Percentiles rank a stretch among this genome's conserved stretches.
Evolutionary conservation across 2,888 invertebrate genomes (phyloP).

Genomic region (Caenorhabditis virilis): DNA sequence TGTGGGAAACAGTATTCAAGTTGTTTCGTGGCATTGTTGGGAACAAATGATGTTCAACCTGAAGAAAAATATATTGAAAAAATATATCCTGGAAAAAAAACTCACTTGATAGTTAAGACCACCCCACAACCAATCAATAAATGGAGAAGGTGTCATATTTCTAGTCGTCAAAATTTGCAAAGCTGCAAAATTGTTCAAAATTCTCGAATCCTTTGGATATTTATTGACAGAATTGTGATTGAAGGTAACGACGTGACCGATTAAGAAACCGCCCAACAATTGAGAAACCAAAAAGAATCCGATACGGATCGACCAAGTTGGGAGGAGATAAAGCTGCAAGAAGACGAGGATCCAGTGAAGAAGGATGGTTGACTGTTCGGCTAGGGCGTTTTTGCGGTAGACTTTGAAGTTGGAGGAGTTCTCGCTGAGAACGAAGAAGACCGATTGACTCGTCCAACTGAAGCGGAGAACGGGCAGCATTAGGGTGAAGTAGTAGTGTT

Average conservation of each 20-base stretch:
- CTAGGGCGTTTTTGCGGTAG: constrained; percentile 43
- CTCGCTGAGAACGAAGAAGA: constrained; percentile 59
- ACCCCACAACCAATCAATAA: constrained; percentile 68
- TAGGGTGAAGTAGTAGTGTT: constrained; percentile 65
- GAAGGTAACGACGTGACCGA: constrained; percentile 66
- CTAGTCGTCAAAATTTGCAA: constrained; percentile 67
- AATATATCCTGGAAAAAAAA: neutral
- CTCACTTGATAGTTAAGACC: constrained; percentile 64
- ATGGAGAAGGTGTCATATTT: constrained; percentile 64
- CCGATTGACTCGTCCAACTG: constrained; percentile 63
- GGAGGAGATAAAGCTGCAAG: constrained; percentile 60
- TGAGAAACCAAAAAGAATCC: constrained; percentile 62
- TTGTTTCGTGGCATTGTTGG: constrained; percentile 68
- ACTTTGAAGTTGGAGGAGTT: constrained; percentile 45
- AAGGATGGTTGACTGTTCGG: constrained; percentile 40
- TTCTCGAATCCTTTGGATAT: constrained; percentile 64
- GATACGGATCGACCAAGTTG: constrained; percentile 47
- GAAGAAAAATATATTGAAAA: constrained; percentile 2
- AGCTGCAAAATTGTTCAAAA: constrained; percentile 66
- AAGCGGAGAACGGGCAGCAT: constrained; percentile 62
- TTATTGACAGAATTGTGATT: constrained; percentile 68
- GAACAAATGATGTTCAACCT: constrained; percentile 67
- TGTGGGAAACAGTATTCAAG: constrained; percentile 48
- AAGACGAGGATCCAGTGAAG: constrained; percentile 64
- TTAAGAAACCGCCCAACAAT: constrained; percentile 55